Evolutionary conservation across 1,140 invertebrate species (phyloP), one percentile per base, ranked within the genome.

Genomic region (Dendrolimus kikuchii): DNA sequence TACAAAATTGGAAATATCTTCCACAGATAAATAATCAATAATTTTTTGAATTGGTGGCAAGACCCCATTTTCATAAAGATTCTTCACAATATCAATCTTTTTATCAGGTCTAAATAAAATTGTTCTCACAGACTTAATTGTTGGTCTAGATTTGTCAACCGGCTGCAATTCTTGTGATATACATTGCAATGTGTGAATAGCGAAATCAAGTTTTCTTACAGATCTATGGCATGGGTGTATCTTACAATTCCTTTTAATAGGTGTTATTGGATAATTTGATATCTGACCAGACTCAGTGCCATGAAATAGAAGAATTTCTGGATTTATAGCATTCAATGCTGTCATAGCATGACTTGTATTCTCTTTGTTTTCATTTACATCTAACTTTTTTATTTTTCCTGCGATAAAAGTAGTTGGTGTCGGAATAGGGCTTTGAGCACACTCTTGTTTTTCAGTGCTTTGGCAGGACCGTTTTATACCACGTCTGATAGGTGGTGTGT

Each of bases 71-170:
- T 70, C 46, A 38, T 77, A 71, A 46, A 88, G 58, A 62, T 78
- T 71, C 59, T 75, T 75, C 10, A 88, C 74, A 43, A 87, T 81
- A 63, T 88, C 86, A 63, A 86, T 63, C 59, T 84, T 81, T 56
- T 87, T 73, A 54, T 78, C 60, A 6, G 76, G 77, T 53, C 65
- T 70, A 59, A 71, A 68, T 55, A 66, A 51, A 51, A 66, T 67
- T 47, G 38, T 51, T 48, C 63, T 65, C 40, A 52, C 56, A 46
- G 52, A 51, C 39, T 51, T 56, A 37, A 53, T 51, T 47, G 55
- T 53, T 42, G 55, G 38, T 38, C 46, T 46, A 44, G 64, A 49
- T 52, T 66, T 58, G 40, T 51, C 53, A n/a, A 59, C 46, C n/a
- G 57, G 55, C 37, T 74, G 66, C 38, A 84, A 55, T 45, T 65